Evolutionary conservation across 2,797 vertebrate species (phyloP), one percentile per base, ranked within the genome.

Genomic region (Tarsius wallacei): DNA sequence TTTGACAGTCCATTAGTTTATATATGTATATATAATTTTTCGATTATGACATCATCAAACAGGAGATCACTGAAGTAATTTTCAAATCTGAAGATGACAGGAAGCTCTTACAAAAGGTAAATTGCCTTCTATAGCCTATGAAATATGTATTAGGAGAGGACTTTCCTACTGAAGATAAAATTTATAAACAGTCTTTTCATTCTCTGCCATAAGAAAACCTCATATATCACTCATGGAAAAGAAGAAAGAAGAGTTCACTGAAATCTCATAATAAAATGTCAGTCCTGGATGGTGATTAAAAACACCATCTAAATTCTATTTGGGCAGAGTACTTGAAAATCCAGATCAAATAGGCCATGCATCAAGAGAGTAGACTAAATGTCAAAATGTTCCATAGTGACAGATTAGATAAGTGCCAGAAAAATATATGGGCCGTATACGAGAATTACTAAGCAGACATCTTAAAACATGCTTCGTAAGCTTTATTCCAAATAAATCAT

Each of bases 151-250:
- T 84, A 93, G 64, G 22, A 81, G 57, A 82, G 57, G 31, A 77
- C 12, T 70, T 47, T 19, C 42, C 36, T 90, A 86, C 17, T 59
- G 31, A 80, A 57, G 66, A 63, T 57, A 16, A 88, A 55, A 90
- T 84, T 96, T 96, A 42, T 76, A 91, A 42, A 87, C n/a, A 53
- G 68, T 49, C 31, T 81, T 92, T 42, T 88, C 68, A 86, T 78
- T 86, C 63, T 97, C 70, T 95, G 7, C 12, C 49, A 91, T 73
- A 77, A 94, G 90, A 96, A 96, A 31, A 97, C 22, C 55, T 93
- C 68, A 63, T 87, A 70, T 80, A 96, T 94, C 88, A 94, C 31
- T 96, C 95, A 80, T 74, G n/a, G 22, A 61, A 91, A 81, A 91
- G 28, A 61, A 85, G 33, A 82, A 66, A 6, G 5, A 74, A 95